These are phyloP conservation scores for Octonoba sinensis DNA, from an alignment of 2,888 invertebrate genomes.

Conservation along the genomic window DNA sequence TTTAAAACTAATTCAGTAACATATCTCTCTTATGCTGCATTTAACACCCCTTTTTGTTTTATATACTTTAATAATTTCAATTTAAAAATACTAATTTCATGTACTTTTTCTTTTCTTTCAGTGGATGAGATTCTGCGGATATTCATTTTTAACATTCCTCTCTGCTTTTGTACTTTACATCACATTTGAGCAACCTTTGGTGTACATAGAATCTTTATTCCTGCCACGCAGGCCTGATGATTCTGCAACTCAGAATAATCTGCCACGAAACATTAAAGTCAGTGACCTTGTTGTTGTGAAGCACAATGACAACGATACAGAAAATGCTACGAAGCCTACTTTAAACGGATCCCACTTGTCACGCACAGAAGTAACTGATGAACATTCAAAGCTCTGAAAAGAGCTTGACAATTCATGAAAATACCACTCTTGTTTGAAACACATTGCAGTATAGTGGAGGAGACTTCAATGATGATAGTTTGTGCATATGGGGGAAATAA, in stretches of 20 bases:
- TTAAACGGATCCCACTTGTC: background rate
- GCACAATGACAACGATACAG: conserved; percentile 8
- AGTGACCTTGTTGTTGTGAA: background rate
- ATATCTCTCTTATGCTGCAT: no score
- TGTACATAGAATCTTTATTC: conserved; percentile 44
- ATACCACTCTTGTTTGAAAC: no score
- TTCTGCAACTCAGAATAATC: background rate
- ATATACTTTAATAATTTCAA: background rate
- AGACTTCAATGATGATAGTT: no score
- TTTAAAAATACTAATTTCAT: background rate
- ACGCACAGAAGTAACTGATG: background rate
- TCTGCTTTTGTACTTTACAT: conserved; percentile 50
- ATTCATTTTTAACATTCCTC: conserved; percentile 36
- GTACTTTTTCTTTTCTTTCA: conserved; percentile 6
- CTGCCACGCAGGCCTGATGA: conserved; percentile 6
- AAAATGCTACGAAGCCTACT: background rate
- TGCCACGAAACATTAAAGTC: conserved; percentile 6
- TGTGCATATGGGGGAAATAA: no score
- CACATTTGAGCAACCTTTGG: conserved; percentile 48
- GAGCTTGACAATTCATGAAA: no score
- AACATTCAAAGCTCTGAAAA: conserved; percentile 40
- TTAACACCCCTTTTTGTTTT: background rate
- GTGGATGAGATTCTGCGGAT: conserved; percentile 48
- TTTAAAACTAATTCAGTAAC: background rate
- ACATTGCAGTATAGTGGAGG: no score